phyloP scores from a whole-genome alignment of 1,140 invertebrate species.

The Pteromalus puparum region DNA sequence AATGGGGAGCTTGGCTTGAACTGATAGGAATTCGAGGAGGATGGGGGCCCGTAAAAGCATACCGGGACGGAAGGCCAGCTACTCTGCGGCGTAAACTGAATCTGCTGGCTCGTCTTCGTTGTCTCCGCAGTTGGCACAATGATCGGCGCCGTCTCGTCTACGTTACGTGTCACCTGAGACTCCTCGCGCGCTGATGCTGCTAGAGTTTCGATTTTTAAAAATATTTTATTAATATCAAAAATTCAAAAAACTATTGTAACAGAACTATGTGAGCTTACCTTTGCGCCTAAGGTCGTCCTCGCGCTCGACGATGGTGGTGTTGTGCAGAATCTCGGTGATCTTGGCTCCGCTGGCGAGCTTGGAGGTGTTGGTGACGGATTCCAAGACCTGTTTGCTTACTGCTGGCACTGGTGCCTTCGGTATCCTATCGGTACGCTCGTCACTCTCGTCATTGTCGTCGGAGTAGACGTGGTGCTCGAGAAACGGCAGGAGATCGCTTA shows the following conservation, averaged over 20 bases:
- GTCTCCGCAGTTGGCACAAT: constrained; percentile 45
- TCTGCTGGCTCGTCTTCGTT: constrained; percentile 49
- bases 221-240: background rate
- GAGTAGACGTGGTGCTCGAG: background rate
- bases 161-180: constrained; percentile 29
- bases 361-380: background rate
- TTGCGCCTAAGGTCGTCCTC: background rate
- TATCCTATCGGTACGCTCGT: background rate
- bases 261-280: too few relatives aligned
- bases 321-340: background rate
- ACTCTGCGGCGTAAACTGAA: constrained; percentile 49
- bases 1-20: constrained; percentile 26
- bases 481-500: constrained; percentile 2
- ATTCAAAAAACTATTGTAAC: too few relatives aligned
- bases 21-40: constrained; percentile 28
- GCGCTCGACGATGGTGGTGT: background rate
- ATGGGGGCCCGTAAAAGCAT: constrained; percentile 49
- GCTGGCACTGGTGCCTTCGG: background rate
- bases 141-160: constrained; percentile 22
- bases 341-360: background rate
- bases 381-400: background rate
- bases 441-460: background rate
- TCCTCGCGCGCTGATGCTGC: background rate
- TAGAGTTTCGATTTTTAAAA: background rate
- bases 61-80: constrained; percentile 37